Conservation (phyloP, 2,888 invertebrate species). For the Geotrupes spiniger region DNA sequence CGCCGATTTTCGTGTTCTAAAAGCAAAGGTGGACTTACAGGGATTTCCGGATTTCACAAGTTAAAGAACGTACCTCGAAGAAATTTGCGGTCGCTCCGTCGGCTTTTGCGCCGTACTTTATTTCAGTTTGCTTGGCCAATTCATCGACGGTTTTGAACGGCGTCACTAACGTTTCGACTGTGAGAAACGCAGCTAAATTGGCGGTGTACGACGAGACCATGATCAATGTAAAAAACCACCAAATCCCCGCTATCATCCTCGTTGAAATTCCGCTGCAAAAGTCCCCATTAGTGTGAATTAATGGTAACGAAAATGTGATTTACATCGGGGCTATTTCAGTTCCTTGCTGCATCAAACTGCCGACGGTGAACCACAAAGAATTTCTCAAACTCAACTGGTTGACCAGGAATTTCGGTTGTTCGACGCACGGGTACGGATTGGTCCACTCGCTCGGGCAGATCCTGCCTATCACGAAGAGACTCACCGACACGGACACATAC, state of each 20-base stretch:
- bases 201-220: conserved; percentile 87
- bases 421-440: conserved; percentile 82
- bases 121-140: conserved; percentile 74
- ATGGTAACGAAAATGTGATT: conserved; percentile 34
- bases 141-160: conserved; percentile 80
- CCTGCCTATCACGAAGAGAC: conserved; percentile 76
- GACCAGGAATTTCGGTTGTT: conserved; percentile 77
- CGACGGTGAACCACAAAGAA: conserved; percentile 86
- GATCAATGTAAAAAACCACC: conserved; percentile 89
- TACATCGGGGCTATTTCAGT: conserved; percentile 85
- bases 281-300: too few relatives aligned
- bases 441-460: conserved; percentile 86
- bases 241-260: conserved; percentile 79
- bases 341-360: conserved; percentile 82
- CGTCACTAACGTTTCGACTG: conserved; percentile 71
- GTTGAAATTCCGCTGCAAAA: conserved; percentile 76
- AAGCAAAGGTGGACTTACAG: not conserved
- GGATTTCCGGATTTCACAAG: too few relatives aligned
- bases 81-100: conserved; percentile 86
- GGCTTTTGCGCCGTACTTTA: conserved; percentile 83
- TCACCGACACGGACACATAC: conserved; percentile 74
- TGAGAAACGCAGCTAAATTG: conserved; percentile 86
- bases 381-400: conserved; percentile 82
- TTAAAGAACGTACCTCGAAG: conserved; percentile 88
- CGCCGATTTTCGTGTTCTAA: conserved; percentile 66